Percentiles rank a stretch among this genome's conserved stretches.
phyloP scores from a whole-genome alignment of 2,113 vertebrate genomes.

The Gymnorhina tibicen region DNA sequence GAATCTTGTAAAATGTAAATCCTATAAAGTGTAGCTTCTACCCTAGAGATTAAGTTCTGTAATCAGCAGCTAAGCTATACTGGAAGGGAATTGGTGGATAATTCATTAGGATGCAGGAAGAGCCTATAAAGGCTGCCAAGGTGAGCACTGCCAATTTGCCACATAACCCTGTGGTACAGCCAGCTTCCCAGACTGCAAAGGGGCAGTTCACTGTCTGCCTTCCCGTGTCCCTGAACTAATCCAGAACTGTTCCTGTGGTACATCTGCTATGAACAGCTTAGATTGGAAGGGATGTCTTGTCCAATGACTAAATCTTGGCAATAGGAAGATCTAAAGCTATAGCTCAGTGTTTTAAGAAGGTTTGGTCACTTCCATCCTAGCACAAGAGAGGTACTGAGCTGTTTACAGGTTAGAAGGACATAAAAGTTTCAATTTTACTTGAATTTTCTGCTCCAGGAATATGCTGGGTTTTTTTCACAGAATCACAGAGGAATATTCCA shows the following conservation, averaged over 20 bases:
- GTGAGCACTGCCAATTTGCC: not conserved
- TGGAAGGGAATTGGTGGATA: not conserved
- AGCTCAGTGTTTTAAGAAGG: not conserved
- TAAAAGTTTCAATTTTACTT: not conserved
- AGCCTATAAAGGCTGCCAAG: not conserved
- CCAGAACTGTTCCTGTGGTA: not conserved
- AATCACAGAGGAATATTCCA: not conserved
- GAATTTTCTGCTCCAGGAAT: not conserved
- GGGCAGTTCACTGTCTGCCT: not conserved
- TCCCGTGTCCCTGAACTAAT: not conserved
- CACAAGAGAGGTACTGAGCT: not conserved
- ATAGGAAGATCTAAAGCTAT: not conserved
- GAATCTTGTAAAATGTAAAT: not conserved
- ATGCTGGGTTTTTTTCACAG: not conserved
- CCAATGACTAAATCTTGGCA: not conserved
- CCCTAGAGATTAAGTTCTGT: not conserved
- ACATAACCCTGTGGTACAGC: fast-evolving
- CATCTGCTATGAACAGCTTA: not conserved
- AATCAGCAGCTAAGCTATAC: not conserved
- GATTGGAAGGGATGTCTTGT: not conserved
- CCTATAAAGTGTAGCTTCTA: not conserved
- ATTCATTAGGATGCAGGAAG: not conserved
- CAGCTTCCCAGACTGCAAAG: not conserved
- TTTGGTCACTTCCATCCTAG: not conserved
- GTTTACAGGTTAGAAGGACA: not conserved